Conservation (phyloP, 2,888 invertebrate species). For the Epirrhoe alternata region DNA sequence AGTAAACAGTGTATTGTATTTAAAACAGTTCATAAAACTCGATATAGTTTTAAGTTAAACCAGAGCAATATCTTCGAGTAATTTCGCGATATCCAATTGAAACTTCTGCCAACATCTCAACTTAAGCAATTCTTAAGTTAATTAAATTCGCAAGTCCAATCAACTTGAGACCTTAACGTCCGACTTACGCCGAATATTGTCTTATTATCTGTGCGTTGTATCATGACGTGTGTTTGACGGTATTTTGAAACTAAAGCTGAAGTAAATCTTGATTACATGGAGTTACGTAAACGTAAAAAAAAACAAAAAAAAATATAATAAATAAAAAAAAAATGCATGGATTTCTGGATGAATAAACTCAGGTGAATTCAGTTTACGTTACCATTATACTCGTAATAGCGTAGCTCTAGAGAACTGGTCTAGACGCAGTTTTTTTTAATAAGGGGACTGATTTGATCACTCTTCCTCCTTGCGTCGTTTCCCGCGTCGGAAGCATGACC, state of each 20-base stretch:
- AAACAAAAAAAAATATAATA: no score
- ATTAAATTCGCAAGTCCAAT: slow-evolving; percentile 59
- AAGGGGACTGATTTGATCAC: no score
- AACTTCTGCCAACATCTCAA: slow-evolving; percentile 39
- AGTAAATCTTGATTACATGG: no score
- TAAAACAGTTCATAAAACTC: slow-evolving; percentile 14
- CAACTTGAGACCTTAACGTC: slow-evolving; percentile 38
- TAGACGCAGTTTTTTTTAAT: no score
- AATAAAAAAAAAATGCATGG: no score
- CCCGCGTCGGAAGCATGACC: no score
- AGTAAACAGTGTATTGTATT: not conserved
- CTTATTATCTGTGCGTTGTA: slow-evolving; percentile 21
- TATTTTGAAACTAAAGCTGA: not conserved
- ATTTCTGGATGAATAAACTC: no score
- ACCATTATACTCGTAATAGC: no score
- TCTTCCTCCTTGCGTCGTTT: no score
- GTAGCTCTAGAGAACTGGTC: no score
- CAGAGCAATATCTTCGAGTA: slow-evolving; percentile 19
- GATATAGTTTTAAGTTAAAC: slow-evolving; percentile 23
- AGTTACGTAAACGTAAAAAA: no score
- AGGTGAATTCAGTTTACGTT: no score
- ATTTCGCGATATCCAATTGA: slow-evolving; percentile 41
- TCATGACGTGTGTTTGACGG: not conserved
- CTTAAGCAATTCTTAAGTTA: slow-evolving; percentile 53
- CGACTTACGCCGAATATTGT: slow-evolving; percentile 30